Evolutionary conservation across 2,113 vertebrate species (phyloP).

Genomic region (Phalacrocorax aristotelis): DNA sequence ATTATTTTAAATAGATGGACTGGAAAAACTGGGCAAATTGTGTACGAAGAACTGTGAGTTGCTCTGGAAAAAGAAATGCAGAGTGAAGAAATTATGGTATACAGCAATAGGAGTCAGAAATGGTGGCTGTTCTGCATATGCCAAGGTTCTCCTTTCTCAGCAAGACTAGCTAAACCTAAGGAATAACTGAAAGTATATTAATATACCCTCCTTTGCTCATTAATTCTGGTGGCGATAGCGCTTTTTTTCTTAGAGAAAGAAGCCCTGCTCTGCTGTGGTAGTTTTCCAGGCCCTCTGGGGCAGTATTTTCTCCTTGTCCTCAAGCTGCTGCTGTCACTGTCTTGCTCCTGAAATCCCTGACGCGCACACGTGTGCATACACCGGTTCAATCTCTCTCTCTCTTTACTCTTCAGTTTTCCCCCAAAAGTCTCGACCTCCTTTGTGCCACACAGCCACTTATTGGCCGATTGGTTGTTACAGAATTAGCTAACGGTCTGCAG

Average conservation of each 20-base stretch:
- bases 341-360: neutral
- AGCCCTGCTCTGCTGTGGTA: neutral
- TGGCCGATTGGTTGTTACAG: neutral
- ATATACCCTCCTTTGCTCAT: neutral
- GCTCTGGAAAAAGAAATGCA: neutral
- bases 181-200: neutral
- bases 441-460: neutral
- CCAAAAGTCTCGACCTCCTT: neutral
- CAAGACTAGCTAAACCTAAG: neutral
- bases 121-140: neutral
- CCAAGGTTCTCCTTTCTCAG: neutral
- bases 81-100: neutral
- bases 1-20: neutral
- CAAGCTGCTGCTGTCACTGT: neutral
- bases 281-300: neutral
- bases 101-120: neutral
- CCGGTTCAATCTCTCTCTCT: neutral
- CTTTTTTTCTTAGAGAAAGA: neutral
- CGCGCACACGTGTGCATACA: rapidly evolving
- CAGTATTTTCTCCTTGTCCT: neutral
- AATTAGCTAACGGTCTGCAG: neutral
- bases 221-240: neutral
- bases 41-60: neutral
- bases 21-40: neutral
- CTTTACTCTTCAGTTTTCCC: too few species aligned